Evolutionary conservation across 2,113 vertebrate genomes (phyloP), one percentile per base, ranked within the genome.

Genomic region (Speoplatyrhinus poulsoni): DNA sequence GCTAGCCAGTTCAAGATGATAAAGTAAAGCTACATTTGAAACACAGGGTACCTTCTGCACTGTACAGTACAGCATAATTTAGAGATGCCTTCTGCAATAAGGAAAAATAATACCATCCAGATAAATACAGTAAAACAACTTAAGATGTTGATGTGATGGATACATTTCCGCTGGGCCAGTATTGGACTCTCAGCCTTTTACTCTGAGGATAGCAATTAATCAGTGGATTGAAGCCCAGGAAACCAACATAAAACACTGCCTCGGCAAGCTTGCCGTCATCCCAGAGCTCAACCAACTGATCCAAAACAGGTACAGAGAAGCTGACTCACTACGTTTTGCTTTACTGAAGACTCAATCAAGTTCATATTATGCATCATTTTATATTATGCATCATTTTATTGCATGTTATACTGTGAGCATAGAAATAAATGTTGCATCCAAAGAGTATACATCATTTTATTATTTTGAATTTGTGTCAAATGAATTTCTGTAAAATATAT

Each of bases 221-320:
- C 88, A 91, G 82, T 19, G 0, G 53, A 81, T 72, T 82, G 87
- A 86, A 87, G 82, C 88, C 81, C 70, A 57, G 82, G 71, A 84
- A 88, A 69, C 69, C 81, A 88, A 71, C 85, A 85, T 82, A 88
- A 89, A 90, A 79, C 73, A 88, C 83, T 81, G 68, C 72, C 73
- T 70, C 26, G 7, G 75, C 77, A 82, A 70, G 77, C 63, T 4
- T 32, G 76, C 82, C 82, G 87, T 81, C 87, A 77, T 73, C 15
- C 66, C 54, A 72, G 76, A 76, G 77, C 65, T 52, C 62, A 63
- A 62, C 72, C 54, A 41, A 75, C 68, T 68, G 80, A 82, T 87
- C 78, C 82, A 72, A 79, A 76, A 77, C 69, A 9, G 55, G 49
- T 48, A 75, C 41, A 55, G 15, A 62, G 71, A 85, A 72, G 61